Base-by-base conservation (phyloP, 2,888 invertebrate genomes). In the Mechanitis mazaeus region DNA sequence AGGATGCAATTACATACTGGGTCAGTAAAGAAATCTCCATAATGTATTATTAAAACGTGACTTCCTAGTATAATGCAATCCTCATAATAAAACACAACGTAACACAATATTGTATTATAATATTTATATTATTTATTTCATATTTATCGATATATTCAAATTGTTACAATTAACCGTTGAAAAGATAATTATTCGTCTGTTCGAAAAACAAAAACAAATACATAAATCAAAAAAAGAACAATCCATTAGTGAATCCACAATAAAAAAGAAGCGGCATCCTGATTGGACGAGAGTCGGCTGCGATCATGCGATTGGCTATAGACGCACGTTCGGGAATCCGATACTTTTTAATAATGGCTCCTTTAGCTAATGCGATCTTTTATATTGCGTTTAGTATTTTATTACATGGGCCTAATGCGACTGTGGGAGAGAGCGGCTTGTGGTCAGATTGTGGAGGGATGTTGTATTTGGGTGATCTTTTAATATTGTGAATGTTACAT, bases 341-440 rank as follows among this genome's bases (percentile, higher is more conserved):
- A 90, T 90, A 90, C 88, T 89, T 90, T 90, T 90, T 89, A 89
- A 89, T 89, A 89, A 90, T 89, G 88, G 90, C 85, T 88, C 81
- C 85, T 88, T 85, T 83, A 79, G 85, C 83, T 90, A 89, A 90
- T 90, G 87, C 84, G 89, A 87, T 86, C 82, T 83, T 82, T 83
- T 85, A 85, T 86, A 86, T 84, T 81, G 83, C 81, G 77, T 79
- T 80, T 80, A 79, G 85, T 87, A 87, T 88, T 88, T 87, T 88
- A 88, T 87, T 88, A 87, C 85, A 81, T 80, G 76, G 74, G 74
- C 81, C 79, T 77, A 87, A 87, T 83, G 79, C 78, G 69, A 59
- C 71, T 79, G 78, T 76, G 79, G 80, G 84, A 76, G 80, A 78
- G 75, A 80, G 80, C 76, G 72, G 72, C 71, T 72, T 78, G 77